A percentile compares a stretch with the other conserved stretches of the same genome.
Conservation (phyloP, 2,888 invertebrate species). For the Xestoiulus laeticollis region DNA sequence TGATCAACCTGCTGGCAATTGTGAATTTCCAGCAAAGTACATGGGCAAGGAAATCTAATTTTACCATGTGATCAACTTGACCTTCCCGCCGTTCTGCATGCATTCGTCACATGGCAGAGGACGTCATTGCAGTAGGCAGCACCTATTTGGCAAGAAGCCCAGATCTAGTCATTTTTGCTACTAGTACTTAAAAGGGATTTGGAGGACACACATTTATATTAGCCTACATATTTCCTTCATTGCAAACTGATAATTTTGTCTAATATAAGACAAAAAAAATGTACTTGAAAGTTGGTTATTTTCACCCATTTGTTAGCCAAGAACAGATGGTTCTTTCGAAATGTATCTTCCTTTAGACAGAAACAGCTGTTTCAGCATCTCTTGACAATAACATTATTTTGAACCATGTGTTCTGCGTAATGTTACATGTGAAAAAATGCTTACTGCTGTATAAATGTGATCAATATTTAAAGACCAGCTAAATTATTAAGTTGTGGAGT, state of each 20-base stretch:
- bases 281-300: background rate
- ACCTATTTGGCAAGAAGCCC: background rate
- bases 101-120: background rate
- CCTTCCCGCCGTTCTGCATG: background rate
- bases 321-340: background rate
- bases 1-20: background rate
- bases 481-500: too few relatives aligned
- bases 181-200: background rate
- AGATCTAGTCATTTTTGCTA: background rate
- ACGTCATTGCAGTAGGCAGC: background rate
- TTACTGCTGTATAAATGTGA: too few relatives aligned
- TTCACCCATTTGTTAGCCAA: background rate
- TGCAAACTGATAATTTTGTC: background rate
- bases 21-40: background rate
- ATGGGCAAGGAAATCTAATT: background rate
- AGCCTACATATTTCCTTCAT: background rate
- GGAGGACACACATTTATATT: background rate
- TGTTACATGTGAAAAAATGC: too few relatives aligned
- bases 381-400: too few relatives aligned
- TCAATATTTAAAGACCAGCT: too few relatives aligned
- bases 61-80: slow-evolving; percentile 4
- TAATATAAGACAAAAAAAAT: background rate
- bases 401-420: too few relatives aligned
- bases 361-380: background rate
- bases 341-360: background rate